Evolutionary conservation across 2,797 vertebrate species (phyloP), one percentile per base, ranked within the genome.

Genomic region (Cacajao melanocephalus): DNA sequence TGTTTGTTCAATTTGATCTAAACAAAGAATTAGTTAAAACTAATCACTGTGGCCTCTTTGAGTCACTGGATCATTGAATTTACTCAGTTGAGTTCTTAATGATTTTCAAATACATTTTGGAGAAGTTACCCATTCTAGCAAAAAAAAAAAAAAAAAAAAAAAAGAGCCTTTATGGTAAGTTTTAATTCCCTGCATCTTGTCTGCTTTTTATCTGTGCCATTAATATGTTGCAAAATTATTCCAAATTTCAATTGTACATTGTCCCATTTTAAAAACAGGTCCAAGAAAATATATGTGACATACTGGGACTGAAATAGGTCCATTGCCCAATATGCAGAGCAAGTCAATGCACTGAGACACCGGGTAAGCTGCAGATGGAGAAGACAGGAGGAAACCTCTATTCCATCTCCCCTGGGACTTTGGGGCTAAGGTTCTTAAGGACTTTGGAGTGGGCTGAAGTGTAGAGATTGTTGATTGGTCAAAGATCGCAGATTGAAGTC

Each of bases 51-150:
- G 85, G 52, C 33, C 67, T 96, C 79, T 96, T 93, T 94, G 72
- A 97, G 83, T 97, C 96, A 85, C 92, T 52, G 52, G 39, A 61
- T 97, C 61, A 94, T 94, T 96, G 86, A 97, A 94, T 92, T 96
- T 48, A 50, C 85, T 95, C 61, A 2, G 76, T 87, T 95, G 90
- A 91, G 48, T 89, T 96, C 46, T 87, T 95, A 93, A 94, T 82
- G 84, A 92, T 90, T 96, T 95, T 90, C 78, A 93, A 81, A 92
- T 75, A 81, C 41, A 95, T 97, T 97, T 95, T 93, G 28, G 78
- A 97, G 67, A 96, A 67, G 82, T 96, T 92, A 39, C 4, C 57
- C 82, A 91, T 67, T 52, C 82, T 95, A 83, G n/a, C 6, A 13
- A 52, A 94, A n/a, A 61, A 64, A 33, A 64, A 55, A 8, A 39